Evolutionary conservation across 2,113 vertebrate species (phyloP).

Genomic region (Chunga burmeisteri): DNA sequence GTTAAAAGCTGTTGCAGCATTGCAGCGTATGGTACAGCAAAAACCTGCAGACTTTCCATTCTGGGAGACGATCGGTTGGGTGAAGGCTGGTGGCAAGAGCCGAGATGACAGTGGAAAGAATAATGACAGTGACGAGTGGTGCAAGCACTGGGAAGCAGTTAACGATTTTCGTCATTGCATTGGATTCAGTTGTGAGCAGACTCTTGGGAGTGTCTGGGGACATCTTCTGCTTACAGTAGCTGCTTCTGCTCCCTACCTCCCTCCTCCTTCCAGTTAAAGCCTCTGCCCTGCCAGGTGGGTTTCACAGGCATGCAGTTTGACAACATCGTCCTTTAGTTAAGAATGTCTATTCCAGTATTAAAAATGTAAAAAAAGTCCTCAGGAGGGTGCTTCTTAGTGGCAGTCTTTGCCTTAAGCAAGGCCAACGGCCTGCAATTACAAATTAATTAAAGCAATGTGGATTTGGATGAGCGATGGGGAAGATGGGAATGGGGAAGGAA

Average conservation of each 20-base stretch:
- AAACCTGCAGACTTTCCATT: constrained; percentile 13
- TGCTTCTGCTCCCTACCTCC: constrained; percentile 37
- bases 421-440: neutral
- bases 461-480: constrained; percentile 35
- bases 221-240: constrained; percentile 50
- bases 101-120: neutral
- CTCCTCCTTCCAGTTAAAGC: constrained; percentile 62
- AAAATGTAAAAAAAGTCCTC: constrained; percentile 51
- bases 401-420: constrained; percentile 32
- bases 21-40: constrained; percentile 25
- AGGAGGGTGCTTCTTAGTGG: neutral
- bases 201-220: neutral
- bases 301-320: constrained; percentile 41
- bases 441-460: constrained; percentile 63
- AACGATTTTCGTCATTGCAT: neutral
- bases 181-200: constrained; percentile 30
- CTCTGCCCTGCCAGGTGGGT: constrained; percentile 51
- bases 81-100: neutral
- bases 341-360: constrained; percentile 60
- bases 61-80: neutral
- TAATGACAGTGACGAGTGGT: neutral
- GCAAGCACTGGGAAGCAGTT: constrained; percentile 24
- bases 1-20: constrained; percentile 46
- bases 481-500: constrained; percentile 14
- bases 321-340: neutral